Conservation (phyloP, 2,113 vertebrate species). For the Laterallus jamaicensis region DNA sequence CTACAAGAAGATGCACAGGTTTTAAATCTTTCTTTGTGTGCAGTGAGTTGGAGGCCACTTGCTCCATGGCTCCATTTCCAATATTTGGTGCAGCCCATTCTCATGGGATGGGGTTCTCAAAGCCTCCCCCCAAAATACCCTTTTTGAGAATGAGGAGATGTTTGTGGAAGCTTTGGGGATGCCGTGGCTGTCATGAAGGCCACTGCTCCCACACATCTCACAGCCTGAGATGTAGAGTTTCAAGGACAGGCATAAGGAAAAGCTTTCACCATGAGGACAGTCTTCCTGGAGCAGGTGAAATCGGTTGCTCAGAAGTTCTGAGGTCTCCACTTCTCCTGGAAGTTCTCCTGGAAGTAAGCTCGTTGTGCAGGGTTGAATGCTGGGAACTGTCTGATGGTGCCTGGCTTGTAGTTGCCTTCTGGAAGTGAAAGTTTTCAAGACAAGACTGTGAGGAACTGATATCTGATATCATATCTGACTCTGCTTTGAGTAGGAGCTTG, state of each 20-base stretch:
- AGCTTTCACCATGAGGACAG: background rate
- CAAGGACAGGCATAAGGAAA: background rate
- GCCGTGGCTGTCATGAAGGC: background rate
- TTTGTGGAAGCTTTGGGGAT: background rate
- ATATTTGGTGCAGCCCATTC: background rate
- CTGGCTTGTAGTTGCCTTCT: background rate
- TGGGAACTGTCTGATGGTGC: too few relatives aligned
- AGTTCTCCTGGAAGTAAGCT: too few relatives aligned
- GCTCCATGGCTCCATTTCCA: background rate
- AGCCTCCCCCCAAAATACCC: background rate
- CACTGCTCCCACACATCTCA: background rate
- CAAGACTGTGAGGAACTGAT: background rate
- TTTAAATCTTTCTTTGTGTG: background rate
- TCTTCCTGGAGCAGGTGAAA: background rate
- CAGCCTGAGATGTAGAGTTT: background rate
- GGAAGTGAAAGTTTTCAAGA: background rate
- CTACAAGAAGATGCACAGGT: background rate
- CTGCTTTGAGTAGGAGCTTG: background rate
- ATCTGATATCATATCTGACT: background rate
- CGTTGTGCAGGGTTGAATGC: too few relatives aligned
- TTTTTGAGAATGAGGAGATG: background rate
- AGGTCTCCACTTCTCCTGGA: background rate
- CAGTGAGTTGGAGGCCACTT: background rate
- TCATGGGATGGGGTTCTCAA: background rate
- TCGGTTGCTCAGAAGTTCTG: background rate